These are phyloP conservation scores for Cydia splendana DNA, from an alignment of 1,140 invertebrate species.

Conservation along the genomic window DNA sequence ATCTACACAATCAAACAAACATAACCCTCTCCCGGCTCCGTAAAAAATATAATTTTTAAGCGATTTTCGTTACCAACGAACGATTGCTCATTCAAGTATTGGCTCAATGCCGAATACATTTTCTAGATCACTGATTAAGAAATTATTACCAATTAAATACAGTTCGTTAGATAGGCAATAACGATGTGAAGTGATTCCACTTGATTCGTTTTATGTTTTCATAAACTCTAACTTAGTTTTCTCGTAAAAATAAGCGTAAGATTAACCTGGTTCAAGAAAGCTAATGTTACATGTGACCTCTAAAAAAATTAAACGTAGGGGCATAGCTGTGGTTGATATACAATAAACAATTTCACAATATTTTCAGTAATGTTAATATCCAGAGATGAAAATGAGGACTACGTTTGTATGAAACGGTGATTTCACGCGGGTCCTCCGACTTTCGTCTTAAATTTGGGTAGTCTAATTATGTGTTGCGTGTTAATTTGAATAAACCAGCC, in stretches of 20 bases:
- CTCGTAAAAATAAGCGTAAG: not conserved
- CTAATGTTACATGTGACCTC: no score
- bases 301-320: no score
- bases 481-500: no score
- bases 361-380: no score
- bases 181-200: not conserved
- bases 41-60: not conserved
- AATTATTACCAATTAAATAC: conserved; percentile 13
- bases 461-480: no score
- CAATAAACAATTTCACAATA: no score
- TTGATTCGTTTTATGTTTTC: not conserved
- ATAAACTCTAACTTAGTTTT: not conserved
- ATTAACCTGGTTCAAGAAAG: no score
- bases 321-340: no score
- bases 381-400: no score
- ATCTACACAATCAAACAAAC: not conserved
- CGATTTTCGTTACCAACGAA: not conserved
- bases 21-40: not conserved
- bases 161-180: conserved; percentile 10
- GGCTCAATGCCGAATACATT: conserved; percentile 6
- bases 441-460: no score
- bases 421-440: no score
- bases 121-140: conserved; percentile 2
- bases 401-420: no score
- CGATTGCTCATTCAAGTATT: not conserved